These are phyloP conservation scores for Chloroclysta siterata DNA, from an alignment of 2,888 invertebrate genomes.

Conservation along the genomic window DNA sequence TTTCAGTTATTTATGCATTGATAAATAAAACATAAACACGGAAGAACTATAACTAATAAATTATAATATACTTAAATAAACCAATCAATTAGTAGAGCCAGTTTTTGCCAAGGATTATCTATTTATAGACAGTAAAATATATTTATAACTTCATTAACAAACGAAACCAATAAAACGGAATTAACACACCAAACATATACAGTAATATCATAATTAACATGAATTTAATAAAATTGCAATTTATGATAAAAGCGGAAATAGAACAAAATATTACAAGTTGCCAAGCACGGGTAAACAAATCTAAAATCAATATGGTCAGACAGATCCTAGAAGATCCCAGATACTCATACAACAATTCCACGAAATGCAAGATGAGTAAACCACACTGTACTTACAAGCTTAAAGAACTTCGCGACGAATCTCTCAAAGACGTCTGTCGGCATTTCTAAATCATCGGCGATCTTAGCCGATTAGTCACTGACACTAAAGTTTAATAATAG, in stretches of 20 bases:
- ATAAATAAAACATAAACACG: background rate
- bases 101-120: background rate
- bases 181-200: too few species aligned
- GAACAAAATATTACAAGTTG: conserved; percentile 8
- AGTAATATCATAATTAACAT: too few species aligned
- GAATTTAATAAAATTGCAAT: too few species aligned
- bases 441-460: conserved; percentile 53
- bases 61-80: background rate
- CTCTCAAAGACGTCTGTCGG: conserved; percentile 66
- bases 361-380: conserved; percentile 19
- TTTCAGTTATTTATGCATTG: background rate
- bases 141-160: background rate
- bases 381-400: conserved; percentile 57
- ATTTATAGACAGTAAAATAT: too few species aligned
- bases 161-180: background rate
- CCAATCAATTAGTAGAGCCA: background rate
- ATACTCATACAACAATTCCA: conserved; percentile 20
- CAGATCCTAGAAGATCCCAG: conserved; percentile 22
- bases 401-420: conserved; percentile 58
- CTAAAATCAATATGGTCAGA: conserved; percentile 17
- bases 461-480: conserved; percentile 31
- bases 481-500: conserved; percentile 21
- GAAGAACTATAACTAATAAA: background rate
- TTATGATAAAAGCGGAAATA: background rate
- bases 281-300: conserved; percentile 9